Conservation (phyloP, 1,140 invertebrate species). For the Thaumetopoea pityocampa region DNA sequence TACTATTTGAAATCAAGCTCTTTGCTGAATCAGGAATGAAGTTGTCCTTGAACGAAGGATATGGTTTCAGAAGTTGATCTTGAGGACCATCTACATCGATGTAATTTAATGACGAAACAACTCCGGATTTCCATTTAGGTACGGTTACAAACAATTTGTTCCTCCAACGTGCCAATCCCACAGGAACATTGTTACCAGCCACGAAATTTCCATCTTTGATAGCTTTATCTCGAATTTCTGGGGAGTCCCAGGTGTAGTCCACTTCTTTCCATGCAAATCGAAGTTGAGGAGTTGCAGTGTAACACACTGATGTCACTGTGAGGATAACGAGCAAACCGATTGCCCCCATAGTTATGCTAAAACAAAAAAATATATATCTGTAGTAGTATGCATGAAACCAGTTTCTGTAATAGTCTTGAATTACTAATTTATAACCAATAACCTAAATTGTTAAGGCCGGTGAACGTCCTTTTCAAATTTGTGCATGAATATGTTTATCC, state of each 20-base stretch:
- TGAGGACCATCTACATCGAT: conserved; percentile 77
- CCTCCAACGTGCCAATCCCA: conserved; percentile 84
- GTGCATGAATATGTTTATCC: too few species aligned
- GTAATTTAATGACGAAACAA: conserved; percentile 84
- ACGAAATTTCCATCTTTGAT: conserved; percentile 79
- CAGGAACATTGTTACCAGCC: conserved; percentile 82
- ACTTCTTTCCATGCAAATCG: conserved; percentile 83
- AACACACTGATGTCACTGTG: conserved; percentile 33
- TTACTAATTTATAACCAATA: too few species aligned
- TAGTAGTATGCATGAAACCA: too few species aligned
- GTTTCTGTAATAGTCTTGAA: too few species aligned
- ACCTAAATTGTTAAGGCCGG: too few species aligned
- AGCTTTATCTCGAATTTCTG: conserved; percentile 77
- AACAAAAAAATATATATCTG: conserved; percentile 29
- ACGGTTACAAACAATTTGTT: conserved; percentile 87
- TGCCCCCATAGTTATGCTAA: conserved; percentile 51
- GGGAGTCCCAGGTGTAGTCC: conserved; percentile 81
- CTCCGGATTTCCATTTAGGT: conserved; percentile 85
- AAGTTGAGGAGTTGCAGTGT: conserved; percentile 79
- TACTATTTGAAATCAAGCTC: conserved; percentile 71
- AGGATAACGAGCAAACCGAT: conserved; percentile 42
- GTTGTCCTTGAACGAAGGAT: conserved; percentile 82
- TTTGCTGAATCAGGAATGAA: conserved; percentile 70
- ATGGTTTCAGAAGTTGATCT: conserved; percentile 81
- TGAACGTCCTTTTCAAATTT: too few species aligned